A percentile compares a stretch with the other conserved stretches of the same genome.
Conservation (phyloP, 2,888 invertebrate species). For the Epiblema foenella region DNA sequence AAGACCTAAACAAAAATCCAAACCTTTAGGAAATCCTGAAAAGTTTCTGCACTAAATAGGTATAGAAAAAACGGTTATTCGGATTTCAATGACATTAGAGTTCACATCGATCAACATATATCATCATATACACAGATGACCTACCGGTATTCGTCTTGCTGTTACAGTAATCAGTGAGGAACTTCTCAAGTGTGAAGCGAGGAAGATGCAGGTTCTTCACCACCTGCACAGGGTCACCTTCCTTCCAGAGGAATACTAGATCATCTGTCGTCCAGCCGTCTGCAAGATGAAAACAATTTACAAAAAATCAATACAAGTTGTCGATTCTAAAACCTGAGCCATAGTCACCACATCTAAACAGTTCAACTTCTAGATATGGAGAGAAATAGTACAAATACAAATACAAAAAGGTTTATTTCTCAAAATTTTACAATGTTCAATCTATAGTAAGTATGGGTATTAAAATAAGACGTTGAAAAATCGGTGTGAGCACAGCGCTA, state of each 20-base stretch:
- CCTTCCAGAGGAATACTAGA: constrained; percentile 98
- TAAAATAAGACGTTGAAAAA: no score
- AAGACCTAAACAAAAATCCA: constrained; percentile 16
- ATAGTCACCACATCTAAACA: no score
- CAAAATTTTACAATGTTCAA: no score
- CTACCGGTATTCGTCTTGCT: constrained; percentile 98
- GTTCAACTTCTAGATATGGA: no score
- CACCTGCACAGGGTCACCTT: constrained; percentile 97
- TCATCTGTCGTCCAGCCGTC: constrained; percentile 99
- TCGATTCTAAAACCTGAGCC: not conserved
- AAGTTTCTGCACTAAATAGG: constrained; percentile 24
- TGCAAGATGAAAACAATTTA: constrained; percentile 62
- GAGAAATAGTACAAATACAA: no score
- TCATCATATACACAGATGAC: constrained; percentile 50
- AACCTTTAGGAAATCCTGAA: constrained; percentile 30
- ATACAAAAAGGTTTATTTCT: no score
- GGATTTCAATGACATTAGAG: not conserved
- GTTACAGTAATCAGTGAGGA: constrained; percentile 97
- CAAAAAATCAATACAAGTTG: not conserved
- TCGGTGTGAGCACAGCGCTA: no score
- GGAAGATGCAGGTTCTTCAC: constrained; percentile 97
- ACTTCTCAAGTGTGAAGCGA: constrained; percentile 97
- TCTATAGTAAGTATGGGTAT: no score
- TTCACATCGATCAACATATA: not conserved
- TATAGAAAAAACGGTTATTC: not conserved